Evolutionary conservation across 2,888 invertebrate species (phyloP), one percentile per base, ranked within the genome.

Genomic region (Cephus spinipes): DNA sequence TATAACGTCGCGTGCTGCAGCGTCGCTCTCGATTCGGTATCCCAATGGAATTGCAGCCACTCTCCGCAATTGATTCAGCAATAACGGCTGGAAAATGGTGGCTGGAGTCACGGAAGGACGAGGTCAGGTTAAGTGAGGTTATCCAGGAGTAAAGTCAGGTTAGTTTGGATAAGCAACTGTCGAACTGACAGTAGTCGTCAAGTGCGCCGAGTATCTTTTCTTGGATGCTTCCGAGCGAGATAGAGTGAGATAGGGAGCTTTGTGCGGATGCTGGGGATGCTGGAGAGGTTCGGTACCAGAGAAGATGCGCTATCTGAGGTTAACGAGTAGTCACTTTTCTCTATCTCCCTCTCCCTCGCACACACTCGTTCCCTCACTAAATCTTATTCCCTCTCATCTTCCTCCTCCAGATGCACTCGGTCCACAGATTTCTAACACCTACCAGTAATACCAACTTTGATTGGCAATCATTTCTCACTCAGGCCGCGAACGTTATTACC

Each of bases 381-480:
- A 55, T 68, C 31, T 34, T 30, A 34, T 71, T 55, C 68, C 78
- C 33, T n/a, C 15, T 34, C 78, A 23, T 23, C 69, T 32, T 30
- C 11, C 73, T 74, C 55, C 55, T 69, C 40, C 30, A 31, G 75
- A 80, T 81, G 82, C 83, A 84, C 82, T 83, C 80, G 40, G 4
- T 81, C 81, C 73, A 73, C 34, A 11, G 73, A 76, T 76, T 78
- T 76, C 76, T 73, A 76, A 74, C 73, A 80, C 73, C 78, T 55
- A 79, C 79, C 77, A 73, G 82, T 82, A 85, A 85, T 86, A 86
- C 84, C 84, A 87, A 87, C 85, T 88, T 87, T 86, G 87, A 87
- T 88, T 88, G 87, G 84, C 88, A 88, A 88, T 88, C 87, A 85
- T 88, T 88, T 85, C 84, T 87, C 86, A 86, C 80, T 77, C 78